phyloP scores from a whole-genome alignment of 2,888 invertebrate genomes.

The Stenchaetothrips biformis region DNA sequence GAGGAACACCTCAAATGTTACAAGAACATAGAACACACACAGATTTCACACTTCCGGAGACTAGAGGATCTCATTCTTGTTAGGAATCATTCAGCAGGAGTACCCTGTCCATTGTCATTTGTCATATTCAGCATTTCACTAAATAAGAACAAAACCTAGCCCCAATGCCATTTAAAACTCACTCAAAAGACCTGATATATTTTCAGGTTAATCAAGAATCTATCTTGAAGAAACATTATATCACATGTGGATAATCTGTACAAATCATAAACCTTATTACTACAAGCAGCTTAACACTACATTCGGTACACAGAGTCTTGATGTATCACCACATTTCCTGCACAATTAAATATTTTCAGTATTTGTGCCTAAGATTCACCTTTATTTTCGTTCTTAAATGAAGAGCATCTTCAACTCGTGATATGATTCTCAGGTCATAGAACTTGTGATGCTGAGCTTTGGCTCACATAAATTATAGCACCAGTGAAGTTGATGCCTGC shows the following conservation, averaged over 20 bases:
- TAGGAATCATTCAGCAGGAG: not conserved
- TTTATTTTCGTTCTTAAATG: no score
- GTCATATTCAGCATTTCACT: not conserved
- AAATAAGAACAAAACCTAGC: not conserved
- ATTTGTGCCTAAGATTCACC: no score
- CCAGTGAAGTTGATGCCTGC: slow-evolving; percentile 67
- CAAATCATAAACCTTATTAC: no score
- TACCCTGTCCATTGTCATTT: not conserved
- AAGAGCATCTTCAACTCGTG: not conserved
- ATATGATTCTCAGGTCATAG: slow-evolving; percentile 45
- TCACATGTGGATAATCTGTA: not conserved
- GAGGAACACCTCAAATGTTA: not conserved
- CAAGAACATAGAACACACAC: not conserved
- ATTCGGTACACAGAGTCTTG: no score
- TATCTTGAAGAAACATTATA: not conserved
- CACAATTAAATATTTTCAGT: no score
- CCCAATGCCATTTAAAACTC: not conserved
- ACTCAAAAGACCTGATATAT: not conserved
- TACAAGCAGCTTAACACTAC: no score
- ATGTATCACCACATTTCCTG: no score
- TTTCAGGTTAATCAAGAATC: not conserved
- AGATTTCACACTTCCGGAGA: not conserved
- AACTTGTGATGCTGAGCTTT: slow-evolving; percentile 64
- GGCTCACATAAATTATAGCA: slow-evolving; percentile 64
- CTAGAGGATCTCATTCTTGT: not conserved